Conservation (phyloP, 2,113 vertebrate genomes). For the Tympanuchus pallidicinctus region DNA sequence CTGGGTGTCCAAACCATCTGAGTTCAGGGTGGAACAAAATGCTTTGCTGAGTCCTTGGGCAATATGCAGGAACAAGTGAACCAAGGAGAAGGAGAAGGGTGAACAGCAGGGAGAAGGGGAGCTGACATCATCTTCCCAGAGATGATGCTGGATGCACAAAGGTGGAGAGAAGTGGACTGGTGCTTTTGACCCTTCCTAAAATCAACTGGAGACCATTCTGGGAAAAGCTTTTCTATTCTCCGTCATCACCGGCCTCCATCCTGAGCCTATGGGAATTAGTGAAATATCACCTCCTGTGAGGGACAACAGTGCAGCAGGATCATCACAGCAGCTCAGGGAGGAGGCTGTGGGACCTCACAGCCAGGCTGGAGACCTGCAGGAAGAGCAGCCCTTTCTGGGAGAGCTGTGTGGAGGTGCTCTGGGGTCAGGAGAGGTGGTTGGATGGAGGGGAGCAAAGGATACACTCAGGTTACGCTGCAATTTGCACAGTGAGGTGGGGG, state of each 20-base stretch:
- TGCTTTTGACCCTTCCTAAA: background rate
- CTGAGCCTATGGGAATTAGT: background rate
- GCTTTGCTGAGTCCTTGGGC: constrained; percentile 9
- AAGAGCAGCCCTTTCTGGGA: background rate
- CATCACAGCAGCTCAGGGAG: fast-evolving
- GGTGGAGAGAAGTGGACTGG: background rate
- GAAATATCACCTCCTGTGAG: background rate
- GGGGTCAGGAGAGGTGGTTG: background rate
- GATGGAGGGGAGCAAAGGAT: background rate
- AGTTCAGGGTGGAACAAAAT: constrained; percentile 2
- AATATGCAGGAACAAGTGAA: background rate
- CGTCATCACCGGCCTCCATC: background rate
- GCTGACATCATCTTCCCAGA: background rate
- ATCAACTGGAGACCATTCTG: background rate
- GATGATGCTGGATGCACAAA: background rate
- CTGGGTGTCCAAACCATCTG: background rate
- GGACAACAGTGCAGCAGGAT: background rate
- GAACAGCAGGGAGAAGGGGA: too few relatives aligned
- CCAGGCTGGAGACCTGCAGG: background rate
- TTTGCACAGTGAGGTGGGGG: background rate
- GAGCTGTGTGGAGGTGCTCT: background rate
- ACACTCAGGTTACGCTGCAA: background rate
- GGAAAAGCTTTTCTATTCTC: background rate
- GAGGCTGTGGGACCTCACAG: background rate
- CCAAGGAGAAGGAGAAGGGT: background rate